A percentile compares a stretch with the other conserved stretches of the same genome.
Conservation (phyloP, 1,140 invertebrate genomes). For the Aphidius ervi region DNA sequence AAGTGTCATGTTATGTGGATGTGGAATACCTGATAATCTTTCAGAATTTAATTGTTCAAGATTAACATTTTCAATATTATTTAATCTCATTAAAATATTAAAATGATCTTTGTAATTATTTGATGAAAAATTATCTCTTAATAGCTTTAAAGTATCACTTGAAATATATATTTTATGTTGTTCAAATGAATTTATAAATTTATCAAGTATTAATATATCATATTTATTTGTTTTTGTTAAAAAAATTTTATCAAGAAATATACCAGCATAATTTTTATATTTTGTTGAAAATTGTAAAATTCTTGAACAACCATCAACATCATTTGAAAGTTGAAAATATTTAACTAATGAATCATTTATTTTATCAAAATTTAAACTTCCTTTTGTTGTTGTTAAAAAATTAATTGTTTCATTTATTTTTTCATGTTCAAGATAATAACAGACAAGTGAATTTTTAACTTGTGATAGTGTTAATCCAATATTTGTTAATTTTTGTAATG, state of each 20-base stretch:
- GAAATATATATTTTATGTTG: conserved; percentile 9
- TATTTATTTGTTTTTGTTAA: background rate
- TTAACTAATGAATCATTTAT: conserved; percentile 35
- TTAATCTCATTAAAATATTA: background rate
- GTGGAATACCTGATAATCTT: conserved; percentile 9
- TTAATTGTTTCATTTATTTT: conserved; percentile 47
- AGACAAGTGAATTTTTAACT: conserved; percentile 51
- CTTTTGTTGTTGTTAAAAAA: conserved; percentile 48
- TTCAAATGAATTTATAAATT: conserved; percentile 19
- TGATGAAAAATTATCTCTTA: background rate
- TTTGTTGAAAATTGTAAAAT: conserved; percentile 32
- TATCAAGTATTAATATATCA: background rate
- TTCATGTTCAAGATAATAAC: conserved; percentile 47
- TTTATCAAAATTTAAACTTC: conserved; percentile 43
- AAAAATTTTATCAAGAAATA: conserved; percentile 18
- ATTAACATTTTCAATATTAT: background rate
- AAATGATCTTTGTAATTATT: background rate
- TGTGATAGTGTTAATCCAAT: conserved; percentile 40
- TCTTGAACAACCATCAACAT: conserved; percentile 26
- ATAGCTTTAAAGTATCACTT: background rate
- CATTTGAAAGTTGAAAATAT: conserved; percentile 27
- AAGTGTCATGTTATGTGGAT: conserved; percentile 54
- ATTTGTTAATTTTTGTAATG: conserved; percentile 52
- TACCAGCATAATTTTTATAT: conserved; percentile 9
- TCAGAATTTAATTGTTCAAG: background rate